Base-by-base conservation (phyloP, 2,888 invertebrate genomes). In the Octonoba sinensis region DNA sequence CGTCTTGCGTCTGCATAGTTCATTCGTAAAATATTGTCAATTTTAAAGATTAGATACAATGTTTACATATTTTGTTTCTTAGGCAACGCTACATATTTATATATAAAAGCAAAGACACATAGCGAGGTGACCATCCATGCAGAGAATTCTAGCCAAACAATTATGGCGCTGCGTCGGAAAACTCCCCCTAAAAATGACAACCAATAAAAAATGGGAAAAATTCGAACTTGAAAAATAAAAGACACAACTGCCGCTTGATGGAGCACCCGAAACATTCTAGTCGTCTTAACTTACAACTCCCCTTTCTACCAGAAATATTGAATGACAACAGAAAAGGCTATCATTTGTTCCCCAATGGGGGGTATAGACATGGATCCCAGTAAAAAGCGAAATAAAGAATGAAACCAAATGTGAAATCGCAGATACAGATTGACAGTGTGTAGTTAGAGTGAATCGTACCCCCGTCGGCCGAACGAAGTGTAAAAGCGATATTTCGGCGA, bases 351-450 rank as follows among this genome's bases (percentile, higher is more conserved):
- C 66, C 36, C 66, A 49, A 59, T 49, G 75, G 75, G 12, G 59
- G 62, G 69, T 76, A 22, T 54, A 59, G 46, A n/a, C 16, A 16
- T 15, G 54, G 54, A 46, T 36, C 54, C 20, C 20, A 60, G 69
- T 22, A 69, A 76, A 60, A 76, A 27, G 76, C 69, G 62, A 76
- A 62, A 76, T 69, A 76, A 76, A 76, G 76, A 70, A 76, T 56
- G 69, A 69, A 76, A 76, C 76, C 76, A 69, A 76, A 76, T 76
- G 76, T 76, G 76, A 76, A 76, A 76, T 76, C 76, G 76, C 64
- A 69, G 76, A 76, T 76, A 76, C 56, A 76, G 76, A 76, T 76
- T 76, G 76, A 76, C 76, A 76, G 76, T 51, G 51, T 59, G 51
- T 22, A 75, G n/a, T 49, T 36, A 20, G 75, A 67, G 47, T 57